Evolutionary conservation across 1,140 invertebrate species (phyloP), one percentile per base, ranked within the genome.

Genomic region (Scaptomyza hsui): DNA sequence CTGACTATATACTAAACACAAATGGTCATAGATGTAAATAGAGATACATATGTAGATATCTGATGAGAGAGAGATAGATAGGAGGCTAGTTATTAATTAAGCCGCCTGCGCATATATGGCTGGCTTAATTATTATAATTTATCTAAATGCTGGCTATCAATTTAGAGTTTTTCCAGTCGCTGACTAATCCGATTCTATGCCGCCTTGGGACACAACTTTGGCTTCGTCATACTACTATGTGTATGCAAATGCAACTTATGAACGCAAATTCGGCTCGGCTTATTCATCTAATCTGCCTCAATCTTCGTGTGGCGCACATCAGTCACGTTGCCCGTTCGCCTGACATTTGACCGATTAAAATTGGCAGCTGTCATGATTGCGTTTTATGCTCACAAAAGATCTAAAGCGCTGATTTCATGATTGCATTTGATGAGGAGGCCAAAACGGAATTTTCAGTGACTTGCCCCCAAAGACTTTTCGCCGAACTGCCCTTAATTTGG

Each of bases 331-430:
- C 59, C 70, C 32, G 49, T 55, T 32, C 44, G 13, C 24, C 45
- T 85, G 81, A 71, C 81, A 86, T 73, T 78, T 73, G 81, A 62
- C 85, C 81, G 82, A 86, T 86, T 88, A 75, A 78, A 75, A 86
- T 78, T 78, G 82, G 75, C 82, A 88, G 82, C 82, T 86, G 82
- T 86, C 81, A 88, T 81, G 82, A 88, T 81, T 86, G 77, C 75
- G 67, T 76, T 29, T 81, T 59, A 63, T 64, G 65, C 56, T 65
- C 35, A 55, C 19, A 65, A 62, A 56, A 61, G 73, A 78, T 78
- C 76, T 61, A 3, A 49, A 24, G 41, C 53, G 52, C 60, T 26
- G 65, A 78, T 78, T 75, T 62, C 7, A 45, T 37, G 32, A 65
- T 72, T 59, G 49, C 55, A 41, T n/a, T 63, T 37, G 56, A n/a